Evolutionary conservation across 2,113 vertebrate species (phyloP).

Genomic region (Calcarius ornatus): DNA sequence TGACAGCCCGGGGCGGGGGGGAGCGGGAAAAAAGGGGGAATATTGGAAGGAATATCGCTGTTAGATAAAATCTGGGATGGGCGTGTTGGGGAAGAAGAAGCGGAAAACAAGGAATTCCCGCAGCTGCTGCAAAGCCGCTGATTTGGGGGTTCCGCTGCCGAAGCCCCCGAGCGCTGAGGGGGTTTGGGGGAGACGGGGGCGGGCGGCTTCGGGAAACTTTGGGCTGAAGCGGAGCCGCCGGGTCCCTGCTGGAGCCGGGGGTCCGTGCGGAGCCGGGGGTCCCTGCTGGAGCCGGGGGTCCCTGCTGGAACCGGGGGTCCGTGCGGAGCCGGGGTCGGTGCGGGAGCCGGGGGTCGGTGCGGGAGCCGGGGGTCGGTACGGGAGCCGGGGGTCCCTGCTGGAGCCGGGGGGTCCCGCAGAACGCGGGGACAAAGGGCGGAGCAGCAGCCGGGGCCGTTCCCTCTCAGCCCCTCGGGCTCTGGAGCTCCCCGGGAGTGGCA

Average conservation of each 20-base stretch:
- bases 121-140: background rate
- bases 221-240: background rate
- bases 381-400: background rate
- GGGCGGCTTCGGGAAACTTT: background rate
- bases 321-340: background rate
- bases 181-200: background rate
- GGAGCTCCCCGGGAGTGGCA: background rate
- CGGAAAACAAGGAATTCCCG: background rate
- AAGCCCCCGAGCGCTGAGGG: accelerated
- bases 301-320: too few species aligned
- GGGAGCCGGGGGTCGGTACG: too few species aligned
- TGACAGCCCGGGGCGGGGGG: background rate
- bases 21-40: accelerated
- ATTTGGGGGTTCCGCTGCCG: background rate
- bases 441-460: background rate
- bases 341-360: background rate
- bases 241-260: background rate
- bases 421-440: background rate
- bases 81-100: background rate
- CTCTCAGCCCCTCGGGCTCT: background rate
- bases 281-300: background rate
- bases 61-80: background rate
- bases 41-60: background rate
- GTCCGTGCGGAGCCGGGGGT: background rate
- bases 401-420: background rate